Percentiles rank a stretch among this genome's conserved stretches.
Conservation (phyloP, 2,797 vertebrate genomes). For the Channallabes apus region DNA sequence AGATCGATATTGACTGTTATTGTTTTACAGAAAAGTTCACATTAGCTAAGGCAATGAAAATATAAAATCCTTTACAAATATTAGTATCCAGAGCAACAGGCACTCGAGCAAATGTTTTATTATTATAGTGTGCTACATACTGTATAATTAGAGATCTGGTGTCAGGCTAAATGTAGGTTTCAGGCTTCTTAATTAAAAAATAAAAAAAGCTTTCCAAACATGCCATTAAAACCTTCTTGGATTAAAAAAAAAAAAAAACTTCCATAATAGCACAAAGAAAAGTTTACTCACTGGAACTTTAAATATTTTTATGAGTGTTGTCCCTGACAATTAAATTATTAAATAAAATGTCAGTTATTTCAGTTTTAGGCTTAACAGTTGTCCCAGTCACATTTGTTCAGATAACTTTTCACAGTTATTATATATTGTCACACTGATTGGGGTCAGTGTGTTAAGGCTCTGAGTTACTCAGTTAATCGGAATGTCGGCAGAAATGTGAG, state of each 20-base stretch:
- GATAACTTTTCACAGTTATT: not conserved
- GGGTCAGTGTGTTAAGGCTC: too few relatives aligned
- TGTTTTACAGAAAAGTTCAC: constrained; percentile 5
- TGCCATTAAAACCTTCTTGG: not conserved
- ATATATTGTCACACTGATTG: not conserved
- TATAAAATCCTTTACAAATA: constrained; percentile 13
- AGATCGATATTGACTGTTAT: not conserved
- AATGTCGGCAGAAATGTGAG: too few relatives aligned
- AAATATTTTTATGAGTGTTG: not conserved
- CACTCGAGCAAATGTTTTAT: not conserved
- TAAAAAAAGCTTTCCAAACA: not conserved
- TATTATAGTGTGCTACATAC: not conserved
- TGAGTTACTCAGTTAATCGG: too few relatives aligned
- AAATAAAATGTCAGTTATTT: not conserved
- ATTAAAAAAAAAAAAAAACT: not conserved
- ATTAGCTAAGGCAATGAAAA: not conserved
- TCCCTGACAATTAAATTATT: not conserved
- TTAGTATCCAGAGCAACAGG: constrained; percentile 2
- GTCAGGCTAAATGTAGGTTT: constrained; percentile 18
- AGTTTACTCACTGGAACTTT: not conserved
- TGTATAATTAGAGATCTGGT: constrained; percentile 13
- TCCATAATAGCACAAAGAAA: not conserved
- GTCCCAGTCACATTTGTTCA: not conserved
- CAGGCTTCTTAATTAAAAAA: constrained; percentile 4
- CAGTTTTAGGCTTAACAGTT: not conserved